Conservation (phyloP, 92 coral and sea anemone species). For the Virgularia gustaviana region DNA sequence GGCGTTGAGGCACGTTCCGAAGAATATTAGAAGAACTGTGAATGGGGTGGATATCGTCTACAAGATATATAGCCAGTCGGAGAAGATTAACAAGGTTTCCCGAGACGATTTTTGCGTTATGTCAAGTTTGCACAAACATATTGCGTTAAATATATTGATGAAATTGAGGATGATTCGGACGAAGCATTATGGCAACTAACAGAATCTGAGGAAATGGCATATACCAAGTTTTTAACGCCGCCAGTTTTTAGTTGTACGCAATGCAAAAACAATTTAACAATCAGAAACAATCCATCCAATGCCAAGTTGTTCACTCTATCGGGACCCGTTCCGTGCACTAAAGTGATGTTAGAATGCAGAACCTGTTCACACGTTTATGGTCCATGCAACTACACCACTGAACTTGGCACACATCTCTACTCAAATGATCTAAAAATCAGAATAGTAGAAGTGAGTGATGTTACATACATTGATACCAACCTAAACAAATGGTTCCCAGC, state of each 20-base stretch:
- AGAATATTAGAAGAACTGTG: not conserved
- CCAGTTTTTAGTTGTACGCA: conserved; percentile 27
- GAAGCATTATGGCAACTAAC: conserved; percentile 41
- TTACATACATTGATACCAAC: conserved; percentile 32
- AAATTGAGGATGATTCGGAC: not conserved
- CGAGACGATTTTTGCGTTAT: not conserved
- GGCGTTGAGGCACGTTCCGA: conserved; percentile 43
- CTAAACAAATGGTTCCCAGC: conserved; percentile 54
- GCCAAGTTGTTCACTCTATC: conserved; percentile 16
- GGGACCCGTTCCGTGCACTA: conserved; percentile 46
- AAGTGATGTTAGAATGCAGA: conserved; percentile 45
- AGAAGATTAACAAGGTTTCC: not conserved
- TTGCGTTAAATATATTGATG: conserved; percentile 12
- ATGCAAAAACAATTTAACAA: conserved; percentile 24
- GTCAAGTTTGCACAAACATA: conserved; percentile 8
- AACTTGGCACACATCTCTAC: conserved; percentile 38
- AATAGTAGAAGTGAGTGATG: conserved; percentile 51
- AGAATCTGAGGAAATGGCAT: not conserved
- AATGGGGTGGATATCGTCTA: not conserved
- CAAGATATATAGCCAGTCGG: no score
- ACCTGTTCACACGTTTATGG: conserved; percentile 41
- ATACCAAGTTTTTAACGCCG: conserved; percentile 44
- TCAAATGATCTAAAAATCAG: not conserved
- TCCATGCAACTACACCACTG: conserved; percentile 12
- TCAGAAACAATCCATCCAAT: conserved; percentile 38